phyloP scores from a whole-genome alignment of 2,888 invertebrate species.

The Tinea pellionella region DNA sequence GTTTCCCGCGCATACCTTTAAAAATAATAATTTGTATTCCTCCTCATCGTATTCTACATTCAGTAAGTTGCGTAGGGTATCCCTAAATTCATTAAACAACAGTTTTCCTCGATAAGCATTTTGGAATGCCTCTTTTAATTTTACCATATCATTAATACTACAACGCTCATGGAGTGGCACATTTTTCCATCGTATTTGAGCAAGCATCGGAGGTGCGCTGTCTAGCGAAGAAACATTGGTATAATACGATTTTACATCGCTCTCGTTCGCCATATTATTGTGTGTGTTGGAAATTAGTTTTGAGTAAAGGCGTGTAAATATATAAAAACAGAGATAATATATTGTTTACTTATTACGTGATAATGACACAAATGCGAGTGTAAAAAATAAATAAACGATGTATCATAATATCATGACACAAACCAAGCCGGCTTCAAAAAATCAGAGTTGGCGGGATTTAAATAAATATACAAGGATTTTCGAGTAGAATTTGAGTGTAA shows the following conservation, averaged over 20 bases:
- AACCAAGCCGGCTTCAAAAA: too few species aligned
- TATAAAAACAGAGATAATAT: background rate
- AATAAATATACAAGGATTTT: too few species aligned
- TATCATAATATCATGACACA: too few species aligned
- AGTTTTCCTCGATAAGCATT: conserved; percentile 46
- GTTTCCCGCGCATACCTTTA: conserved; percentile 50
- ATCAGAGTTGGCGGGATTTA: too few species aligned
- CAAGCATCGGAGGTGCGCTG: conserved; percentile 29
- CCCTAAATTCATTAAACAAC: conserved; percentile 47
- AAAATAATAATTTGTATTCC: conserved; percentile 72
- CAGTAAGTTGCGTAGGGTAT: conserved; percentile 43
- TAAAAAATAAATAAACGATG: too few species aligned
- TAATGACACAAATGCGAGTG: too few species aligned
- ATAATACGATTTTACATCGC: conserved; percentile 34
- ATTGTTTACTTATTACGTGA: too few species aligned
- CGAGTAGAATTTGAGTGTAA: too few species aligned
- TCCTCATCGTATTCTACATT: conserved; percentile 65
- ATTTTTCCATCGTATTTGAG: conserved; percentile 35
- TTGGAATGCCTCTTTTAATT: conserved; percentile 56
- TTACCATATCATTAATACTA: conserved; percentile 50
- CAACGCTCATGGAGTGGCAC: conserved; percentile 49
- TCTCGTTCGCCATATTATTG: conserved; percentile 41
- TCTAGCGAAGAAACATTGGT: conserved; percentile 40
- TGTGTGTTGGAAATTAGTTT: background rate
- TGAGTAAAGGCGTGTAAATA: conserved; percentile 1